Evolutionary conservation across 2,888 invertebrate species (phyloP), one percentile per base, ranked within the genome.

Genomic region (Torymus tubicola): DNA sequence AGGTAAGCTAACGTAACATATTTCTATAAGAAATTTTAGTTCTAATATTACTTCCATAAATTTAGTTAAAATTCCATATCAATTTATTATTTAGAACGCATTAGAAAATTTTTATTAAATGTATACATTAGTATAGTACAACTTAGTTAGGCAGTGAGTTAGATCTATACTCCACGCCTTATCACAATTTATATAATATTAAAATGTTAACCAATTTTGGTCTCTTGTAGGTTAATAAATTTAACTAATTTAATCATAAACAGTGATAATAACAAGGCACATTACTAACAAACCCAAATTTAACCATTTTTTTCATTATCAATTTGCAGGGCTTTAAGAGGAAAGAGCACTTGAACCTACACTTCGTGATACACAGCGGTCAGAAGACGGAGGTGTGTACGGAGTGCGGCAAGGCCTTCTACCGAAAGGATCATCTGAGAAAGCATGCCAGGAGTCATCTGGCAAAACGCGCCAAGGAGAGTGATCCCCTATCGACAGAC

Each of bases 291-390:
- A 42, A 42, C 8, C 1, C 42, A 42, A 42, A 42, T 8, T 42
- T 42, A 42, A 42, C 42, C 42, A 42, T 68, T 16, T 67, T 13
- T 42, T 42, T 21, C 16, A 13, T 11, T 16, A 63, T 13, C 21
- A 52, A 31, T 65, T 60, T 18, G n/a, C 70, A 82, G 75, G 84
- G 83, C 12, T 96, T 96, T 91, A 96, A 96, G 89, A 93, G 96
- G 79, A 94, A 96, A 89, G 96, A 96, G 88, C 96, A 96, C 86
- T 93, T 96, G 86, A 96, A 96, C 90, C 92, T 96, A 83, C 96
- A 96, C 91, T 94, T 95, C 85, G 96, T 96, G 85, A 96, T 96
- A 89, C 96, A 96, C 91, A 95, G 96, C 76, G 96, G 96, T 55
- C 94, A 95, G 89, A 96, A 96, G 91, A 96, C 95, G 5, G 96